A percentile compares a stretch with the other conserved stretches of the same genome.
phyloP scores from a whole-genome alignment of 2,888 invertebrate genomes.

The Lucinisca nassula region DNA sequence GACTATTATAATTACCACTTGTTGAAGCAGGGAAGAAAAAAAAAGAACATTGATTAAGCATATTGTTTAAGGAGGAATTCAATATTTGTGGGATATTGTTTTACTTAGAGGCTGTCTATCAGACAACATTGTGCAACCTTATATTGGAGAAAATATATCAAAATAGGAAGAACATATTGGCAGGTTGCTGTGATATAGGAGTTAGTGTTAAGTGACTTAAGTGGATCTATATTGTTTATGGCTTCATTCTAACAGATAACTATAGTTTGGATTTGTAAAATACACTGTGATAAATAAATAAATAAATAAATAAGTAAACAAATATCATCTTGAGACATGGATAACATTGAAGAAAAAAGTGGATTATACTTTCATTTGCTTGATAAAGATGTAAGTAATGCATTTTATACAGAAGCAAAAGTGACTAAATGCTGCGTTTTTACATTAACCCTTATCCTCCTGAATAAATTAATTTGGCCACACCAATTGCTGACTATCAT shows the following conservation, averaged over 20 bases:
- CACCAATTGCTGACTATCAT: too few relatives aligned
- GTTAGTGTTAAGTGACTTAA: not conserved
- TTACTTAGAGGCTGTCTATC: not conserved
- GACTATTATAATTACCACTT: too few relatives aligned
- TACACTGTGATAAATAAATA: not conserved
- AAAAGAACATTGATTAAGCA: too few relatives aligned
- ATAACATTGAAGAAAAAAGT: not conserved
- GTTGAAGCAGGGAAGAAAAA: too few relatives aligned
- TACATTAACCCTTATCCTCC: too few relatives aligned
- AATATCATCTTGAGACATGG: not conserved
- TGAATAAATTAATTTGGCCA: too few relatives aligned
- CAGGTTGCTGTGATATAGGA: not conserved
- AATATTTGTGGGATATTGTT: not conserved
- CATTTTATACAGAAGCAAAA: too few relatives aligned
- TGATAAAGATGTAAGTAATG: not conserved
- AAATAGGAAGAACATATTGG: not conserved
- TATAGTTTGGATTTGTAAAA: too few relatives aligned
- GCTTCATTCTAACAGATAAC: not conserved
- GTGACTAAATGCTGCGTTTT: too few relatives aligned
- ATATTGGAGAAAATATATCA: constrained; percentile 4
- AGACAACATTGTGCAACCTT: not conserved
- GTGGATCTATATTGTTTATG: not conserved
- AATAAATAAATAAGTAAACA: too few relatives aligned
- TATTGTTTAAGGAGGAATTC: not conserved
- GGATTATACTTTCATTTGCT: constrained; percentile 1